phyloP scores from a whole-genome alignment of 64 coral and sea anemone genomes.

The Pachyseris speciosa region DNA sequence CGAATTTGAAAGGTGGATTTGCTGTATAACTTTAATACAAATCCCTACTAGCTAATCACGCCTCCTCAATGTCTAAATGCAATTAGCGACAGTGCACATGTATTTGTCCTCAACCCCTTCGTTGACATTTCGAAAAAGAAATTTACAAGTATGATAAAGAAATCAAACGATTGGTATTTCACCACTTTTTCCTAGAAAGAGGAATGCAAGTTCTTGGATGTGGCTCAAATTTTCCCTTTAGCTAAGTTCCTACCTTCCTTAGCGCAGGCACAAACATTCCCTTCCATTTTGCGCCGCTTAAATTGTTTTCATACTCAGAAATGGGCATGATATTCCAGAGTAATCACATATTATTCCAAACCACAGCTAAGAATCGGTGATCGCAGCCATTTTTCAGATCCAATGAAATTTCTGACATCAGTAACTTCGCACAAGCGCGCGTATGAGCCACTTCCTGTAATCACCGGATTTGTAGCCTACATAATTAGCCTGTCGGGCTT shows the following conservation, averaged over 20 bases:
- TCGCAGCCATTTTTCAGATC: constrained; percentile 2
- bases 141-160: constrained; percentile 5
- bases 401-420: constrained; percentile 10
- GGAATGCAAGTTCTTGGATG: neutral
- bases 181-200: neutral
- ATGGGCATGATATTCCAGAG: constrained; percentile 84
- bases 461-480: constrained; percentile 19
- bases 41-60: constrained; percentile 3
- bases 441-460: neutral
- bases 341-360: constrained; percentile 85
- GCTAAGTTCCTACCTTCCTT: constrained; percentile 79
- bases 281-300: constrained; percentile 88
- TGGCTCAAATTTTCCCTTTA: neutral
- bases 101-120: neutral
- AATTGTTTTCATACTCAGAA: constrained; percentile 87
- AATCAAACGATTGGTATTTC: constrained; percentile 27
- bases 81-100: neutral
- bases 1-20: constrained; percentile 54
- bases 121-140: neutral
- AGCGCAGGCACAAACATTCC: constrained; percentile 84
- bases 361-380: constrained; percentile 21
- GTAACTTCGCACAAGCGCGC: neutral
- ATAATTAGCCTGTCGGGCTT: constrained; percentile 30
- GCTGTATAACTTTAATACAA: neutral
- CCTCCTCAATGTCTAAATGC: constrained; percentile 28